Percentiles rank a stretch among this genome's conserved stretches.
These are phyloP conservation scores for Champsocephalus gunnari DNA, from an alignment of 2,797 vertebrate species.

Conservation along the genomic window DNA sequence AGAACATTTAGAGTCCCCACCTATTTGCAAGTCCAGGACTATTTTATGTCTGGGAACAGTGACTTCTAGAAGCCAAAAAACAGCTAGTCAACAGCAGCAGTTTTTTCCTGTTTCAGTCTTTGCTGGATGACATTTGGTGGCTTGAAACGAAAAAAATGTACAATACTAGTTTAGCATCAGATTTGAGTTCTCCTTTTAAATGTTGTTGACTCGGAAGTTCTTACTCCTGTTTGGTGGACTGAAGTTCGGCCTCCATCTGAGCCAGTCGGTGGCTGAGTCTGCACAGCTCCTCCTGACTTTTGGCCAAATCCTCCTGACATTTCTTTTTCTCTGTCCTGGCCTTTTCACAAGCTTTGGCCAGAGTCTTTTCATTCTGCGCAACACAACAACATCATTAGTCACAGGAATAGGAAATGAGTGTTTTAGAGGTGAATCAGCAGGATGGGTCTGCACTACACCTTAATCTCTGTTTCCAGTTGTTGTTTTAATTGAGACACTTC, in stretches of 20 bases:
- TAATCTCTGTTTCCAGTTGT: constrained; percentile 88
- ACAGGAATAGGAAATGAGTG: constrained; percentile 33
- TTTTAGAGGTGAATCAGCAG: constrained; percentile 34
- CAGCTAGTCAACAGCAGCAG: no score
- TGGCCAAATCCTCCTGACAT: constrained; percentile 83
- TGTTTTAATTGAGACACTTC: constrained; percentile 87
- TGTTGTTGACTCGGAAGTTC: constrained; percentile 45
- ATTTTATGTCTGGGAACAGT: neutral
- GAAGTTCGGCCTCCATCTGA: constrained; percentile 88
- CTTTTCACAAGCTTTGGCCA: constrained; percentile 82
- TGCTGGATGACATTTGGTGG: neutral
- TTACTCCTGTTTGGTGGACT: constrained; percentile 90
- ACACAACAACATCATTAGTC: constrained; percentile 26
- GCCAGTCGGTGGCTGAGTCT: constrained; percentile 83
- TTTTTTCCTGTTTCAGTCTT: neutral
- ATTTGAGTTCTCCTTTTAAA: constrained; percentile 1
- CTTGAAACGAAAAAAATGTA: no score
- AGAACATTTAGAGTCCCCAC: neutral
- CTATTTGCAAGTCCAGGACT: neutral
- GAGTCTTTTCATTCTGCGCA: constrained; percentile 77
- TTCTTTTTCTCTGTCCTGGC: constrained; percentile 84
- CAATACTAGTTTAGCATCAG: neutral
- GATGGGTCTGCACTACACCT: constrained; percentile 76
- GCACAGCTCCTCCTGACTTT: constrained; percentile 83
- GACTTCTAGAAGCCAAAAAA: neutral